Conservation (phyloP, 2,888 invertebrate species). For the Papilio protenor region DNA sequence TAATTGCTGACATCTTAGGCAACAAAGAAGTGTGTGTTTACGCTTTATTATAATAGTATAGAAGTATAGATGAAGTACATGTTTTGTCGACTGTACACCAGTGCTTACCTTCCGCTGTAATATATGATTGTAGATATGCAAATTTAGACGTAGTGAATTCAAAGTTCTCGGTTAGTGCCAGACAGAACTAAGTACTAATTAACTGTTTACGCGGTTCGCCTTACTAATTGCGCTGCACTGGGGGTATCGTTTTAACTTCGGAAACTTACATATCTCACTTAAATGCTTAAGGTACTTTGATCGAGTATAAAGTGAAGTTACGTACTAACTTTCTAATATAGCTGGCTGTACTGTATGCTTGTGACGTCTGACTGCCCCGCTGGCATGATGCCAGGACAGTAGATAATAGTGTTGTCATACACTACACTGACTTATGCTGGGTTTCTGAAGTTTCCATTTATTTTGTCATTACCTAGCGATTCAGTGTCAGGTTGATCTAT, state of each 20-base stretch:
- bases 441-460: no score
- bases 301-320: neutral
- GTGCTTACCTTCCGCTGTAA: slow-evolving; percentile 30
- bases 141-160: slow-evolving; percentile 31
- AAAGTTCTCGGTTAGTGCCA: slow-evolving; percentile 22
- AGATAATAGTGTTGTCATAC: no score
- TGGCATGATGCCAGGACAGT: no score
- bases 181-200: slow-evolving; percentile 49
- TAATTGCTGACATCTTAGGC: no score
- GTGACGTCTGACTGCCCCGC: no score
- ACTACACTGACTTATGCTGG: no score
- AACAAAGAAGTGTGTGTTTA: no score
- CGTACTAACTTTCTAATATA: neutral
- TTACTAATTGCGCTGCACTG: slow-evolving; percentile 51
- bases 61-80: no score
- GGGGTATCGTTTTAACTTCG: slow-evolving; percentile 31
- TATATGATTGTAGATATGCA: slow-evolving; percentile 36
- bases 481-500: no score
- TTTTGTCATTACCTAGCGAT: no score
- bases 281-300: neutral
- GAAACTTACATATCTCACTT: slow-evolving; percentile 16
- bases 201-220: slow-evolving; percentile 52
- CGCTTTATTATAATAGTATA: no score
- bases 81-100: neutral
- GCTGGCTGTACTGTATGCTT: no score